Evolutionary conservation across 2,797 vertebrate genomes (phyloP), one percentile per base, ranked within the genome.

Genomic region (Rhadinocentrus ornatus): DNA sequence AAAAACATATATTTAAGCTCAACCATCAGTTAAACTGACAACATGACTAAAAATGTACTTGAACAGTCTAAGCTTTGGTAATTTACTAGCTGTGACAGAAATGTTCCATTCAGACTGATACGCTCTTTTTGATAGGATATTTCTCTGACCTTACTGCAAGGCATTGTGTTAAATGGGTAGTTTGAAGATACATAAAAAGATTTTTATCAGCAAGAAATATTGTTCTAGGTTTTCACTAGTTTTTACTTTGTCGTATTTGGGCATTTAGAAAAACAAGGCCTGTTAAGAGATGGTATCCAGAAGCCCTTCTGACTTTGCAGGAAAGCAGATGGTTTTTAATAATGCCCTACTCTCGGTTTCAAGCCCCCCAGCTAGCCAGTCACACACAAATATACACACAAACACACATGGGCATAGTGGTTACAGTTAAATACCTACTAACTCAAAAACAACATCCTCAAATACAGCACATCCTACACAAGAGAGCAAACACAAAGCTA

Each of bases 291-390:
- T 83, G 83, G 74, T 88, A 86, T 92, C 82, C 83, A 90, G 84
- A 86, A 76, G 55, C 84, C 83, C 88, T 87, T 88, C 87, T 87
- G 89, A 91, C 89, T 91, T 89, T 84, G 83, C 85, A 87, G 83
- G 73, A 89, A 90, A 90, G 86, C 90, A 90, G 90, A 90, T 91
- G 88, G 86, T 93, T 91, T 89, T 91, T 92, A 91, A 93, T 91
- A 92, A 92, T 91, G 88, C 83, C 87, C 85, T 82, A 72, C 82
- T 90, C 88, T 88, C 71, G 87, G 83, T 84, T 84, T 83, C 82
- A 85, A 86, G 88, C 85, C 87, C 83, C 84, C 84, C 71, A 88
- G 85, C 86, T 69, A 88, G 79, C 75, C 62, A 86, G 59, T 63
- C 70, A 78, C 76, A 77, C 77, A 85, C 80, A 87, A 22, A 16